phyloP scores from a whole-genome alignment of 2,888 invertebrate genomes.

The Volucella inanis region DNA sequence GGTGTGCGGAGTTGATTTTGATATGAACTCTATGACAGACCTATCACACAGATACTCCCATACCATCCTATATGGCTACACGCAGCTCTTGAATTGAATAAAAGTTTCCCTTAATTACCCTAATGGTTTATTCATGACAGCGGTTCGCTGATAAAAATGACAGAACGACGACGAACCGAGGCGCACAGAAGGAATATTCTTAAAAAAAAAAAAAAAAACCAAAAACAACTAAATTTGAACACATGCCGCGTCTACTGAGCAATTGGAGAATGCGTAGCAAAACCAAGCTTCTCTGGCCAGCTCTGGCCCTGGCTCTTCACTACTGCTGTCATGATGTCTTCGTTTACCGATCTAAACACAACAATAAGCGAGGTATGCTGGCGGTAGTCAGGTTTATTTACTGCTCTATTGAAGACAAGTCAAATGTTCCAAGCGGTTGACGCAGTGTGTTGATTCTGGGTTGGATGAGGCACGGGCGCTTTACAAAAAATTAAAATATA shows the following conservation, averaged over 20 bases:
- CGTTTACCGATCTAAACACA: too few species aligned
- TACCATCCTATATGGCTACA: not conserved
- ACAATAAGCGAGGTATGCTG: too few species aligned
- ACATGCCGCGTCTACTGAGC: slow-evolving; percentile 13
- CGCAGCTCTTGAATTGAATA: slow-evolving; percentile 66
- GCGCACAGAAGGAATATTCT: too few species aligned
- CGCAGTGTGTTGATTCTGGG: not conserved
- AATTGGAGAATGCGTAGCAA: too few species aligned
- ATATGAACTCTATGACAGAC: slow-evolving; percentile 16
- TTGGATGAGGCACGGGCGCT: not conserved
- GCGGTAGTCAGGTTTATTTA: too few species aligned
- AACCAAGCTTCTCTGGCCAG: too few species aligned
- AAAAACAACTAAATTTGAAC: slow-evolving; percentile 1
- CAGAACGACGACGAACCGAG: slow-evolving; percentile 31
- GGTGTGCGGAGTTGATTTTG: slow-evolving; percentile 9
- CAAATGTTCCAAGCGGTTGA: too few species aligned
- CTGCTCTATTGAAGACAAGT: too few species aligned
- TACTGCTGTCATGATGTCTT: too few species aligned
- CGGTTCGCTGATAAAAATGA: slow-evolving; percentile 69
- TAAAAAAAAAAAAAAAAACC: not conserved
- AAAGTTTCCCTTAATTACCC: slow-evolving; percentile 73
- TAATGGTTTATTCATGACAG: slow-evolving; percentile 74
- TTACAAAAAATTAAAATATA: slow-evolving; percentile 19
- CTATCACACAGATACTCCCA: slow-evolving; percentile 28
- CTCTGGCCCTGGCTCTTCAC: too few species aligned